Percentiles rank a stretch among this genome's conserved stretches.
These are phyloP conservation scores for Acanthosepion esculentum DNA, from an alignment of 2,888 invertebrate species.

Conservation along the genomic window DNA sequence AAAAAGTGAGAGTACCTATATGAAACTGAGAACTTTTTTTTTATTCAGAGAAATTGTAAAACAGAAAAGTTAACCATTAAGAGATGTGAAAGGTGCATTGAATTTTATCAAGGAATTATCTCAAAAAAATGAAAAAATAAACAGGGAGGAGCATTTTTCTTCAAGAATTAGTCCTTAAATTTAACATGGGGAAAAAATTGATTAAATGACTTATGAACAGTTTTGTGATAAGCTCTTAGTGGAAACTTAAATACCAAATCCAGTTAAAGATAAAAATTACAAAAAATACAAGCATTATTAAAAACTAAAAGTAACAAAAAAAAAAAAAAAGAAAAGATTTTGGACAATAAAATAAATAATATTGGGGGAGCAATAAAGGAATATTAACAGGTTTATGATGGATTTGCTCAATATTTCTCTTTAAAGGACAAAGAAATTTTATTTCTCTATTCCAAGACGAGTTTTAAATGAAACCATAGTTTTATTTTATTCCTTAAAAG, in stretches of 20 bases:
- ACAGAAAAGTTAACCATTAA: neutral
- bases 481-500: neutral
- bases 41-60: too few relatives aligned
- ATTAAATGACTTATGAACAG: neutral
- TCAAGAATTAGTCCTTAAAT: too few relatives aligned
- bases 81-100: neutral
- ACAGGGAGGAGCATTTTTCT: too few relatives aligned
- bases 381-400: neutral
- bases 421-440: neutral
- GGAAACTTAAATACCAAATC: neutral
- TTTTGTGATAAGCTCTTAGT: neutral
- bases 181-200: too few relatives aligned
- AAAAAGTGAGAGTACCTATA: too few relatives aligned
- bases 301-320: too few relatives aligned
- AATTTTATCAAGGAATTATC: neutral
- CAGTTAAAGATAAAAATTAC: neutral
- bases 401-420: neutral
- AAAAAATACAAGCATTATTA: neutral
- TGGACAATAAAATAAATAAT: neutral
- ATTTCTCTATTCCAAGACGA: neutral
- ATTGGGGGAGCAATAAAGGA: neutral
- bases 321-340: neutral
- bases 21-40: too few relatives aligned
- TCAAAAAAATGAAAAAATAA: too few relatives aligned
- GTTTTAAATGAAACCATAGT: neutral